Evolutionary conservation across 1,140 invertebrate species (phyloP), one percentile per base, ranked within the genome.

Genomic region (Amyelois transitella): DNA sequence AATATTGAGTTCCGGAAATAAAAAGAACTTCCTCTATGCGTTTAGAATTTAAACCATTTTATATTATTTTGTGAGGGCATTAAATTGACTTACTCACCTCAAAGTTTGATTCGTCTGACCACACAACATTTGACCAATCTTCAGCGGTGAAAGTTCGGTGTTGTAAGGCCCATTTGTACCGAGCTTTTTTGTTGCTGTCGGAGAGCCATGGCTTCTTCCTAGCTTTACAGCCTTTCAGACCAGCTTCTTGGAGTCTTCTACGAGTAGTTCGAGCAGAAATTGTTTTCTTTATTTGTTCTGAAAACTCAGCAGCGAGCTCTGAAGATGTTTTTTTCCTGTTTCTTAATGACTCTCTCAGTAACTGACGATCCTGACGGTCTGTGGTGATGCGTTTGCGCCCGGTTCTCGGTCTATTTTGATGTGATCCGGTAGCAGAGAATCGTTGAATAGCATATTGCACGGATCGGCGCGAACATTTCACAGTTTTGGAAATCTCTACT

Each of bases 61-160:
- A 24, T 3, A 49, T 22, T 1, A 49, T 49, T 43, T 43, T 43
- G 12, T 43, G 4, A 17, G 14, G 8, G 32, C 8, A 43, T 19
- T 24, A 6, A n/a, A 22, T 49, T 49, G 48, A 59, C 60, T 54
- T 22, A 54, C 51, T 54, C 21, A 54, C 51, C 47, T 57, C 43
- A 57, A 58, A 52, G 43, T 58, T 62, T 22, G 52, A 62, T 58
- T 62, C 55, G 28, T 58, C 52, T n/a, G 50, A 58, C 48, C 55
- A 62, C n/a, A 62, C 43, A 18, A 62, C 32, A 58, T 55, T 58
- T 17, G 53, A 53, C 62, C 62, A 64, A 28, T 64, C 58, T 52
- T 58, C 48, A 43, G 20, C 48, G 8, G 47, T 60, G 7, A 20
- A 64, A 55, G 38, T 32, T 60, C 57, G 51, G 51, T 62, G 24